Base-by-base conservation (phyloP, 2,797 vertebrate genomes). In the Brachyrhaphis roseni region DNA sequence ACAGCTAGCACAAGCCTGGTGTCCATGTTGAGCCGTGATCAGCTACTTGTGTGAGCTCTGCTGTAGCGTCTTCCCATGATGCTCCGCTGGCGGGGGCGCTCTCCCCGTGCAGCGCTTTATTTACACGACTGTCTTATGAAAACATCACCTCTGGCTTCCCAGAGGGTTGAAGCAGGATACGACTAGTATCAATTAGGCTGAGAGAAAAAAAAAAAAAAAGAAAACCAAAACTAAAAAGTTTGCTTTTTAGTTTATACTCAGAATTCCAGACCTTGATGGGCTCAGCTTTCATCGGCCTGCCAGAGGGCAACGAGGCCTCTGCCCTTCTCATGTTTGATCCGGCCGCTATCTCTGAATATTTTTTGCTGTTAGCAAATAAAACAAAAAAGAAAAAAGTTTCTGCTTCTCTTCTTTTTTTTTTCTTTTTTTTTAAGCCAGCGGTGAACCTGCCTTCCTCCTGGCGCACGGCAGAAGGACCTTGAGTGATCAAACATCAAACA, bases 1-100 rank as follows among this genome's bases (percentile, higher is more conserved):
- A 81, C 86, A 66, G 85, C 83, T 47, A 87, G 82, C 75, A 78
- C 78, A 86, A 82, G 81, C 84, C 88, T 76, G 55, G 88, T 89
- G 77, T 90, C 77, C 81, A 87, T 89, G 79, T 92, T 84, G 84
- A 90, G 93, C 85, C 88, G 75, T 74, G 81, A 90, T 86, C 75
- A 55, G 78, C 94, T 83, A 92, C 95, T 94, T 96, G 95, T 95
- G 95, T 95, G 94, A 94, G 90, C 95, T 78, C 85, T 53, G 23
- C 75, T 86, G 79, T 43, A 84, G 87, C 85, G 82, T 88, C 93
- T 94, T 95, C 94, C 91, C 94, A 96, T 94, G 92, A 92, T 93
- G 90, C 87, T 86, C 77, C 90, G 86, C 91, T 89, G 82, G 89
- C 77, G 86, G 92, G 93, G 89, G 92, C 87, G 87, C 90, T 92